These are phyloP conservation scores for Petrocephalus zakoni DNA, from an alignment of 2,113 vertebrate species.

Conservation along the genomic window DNA sequence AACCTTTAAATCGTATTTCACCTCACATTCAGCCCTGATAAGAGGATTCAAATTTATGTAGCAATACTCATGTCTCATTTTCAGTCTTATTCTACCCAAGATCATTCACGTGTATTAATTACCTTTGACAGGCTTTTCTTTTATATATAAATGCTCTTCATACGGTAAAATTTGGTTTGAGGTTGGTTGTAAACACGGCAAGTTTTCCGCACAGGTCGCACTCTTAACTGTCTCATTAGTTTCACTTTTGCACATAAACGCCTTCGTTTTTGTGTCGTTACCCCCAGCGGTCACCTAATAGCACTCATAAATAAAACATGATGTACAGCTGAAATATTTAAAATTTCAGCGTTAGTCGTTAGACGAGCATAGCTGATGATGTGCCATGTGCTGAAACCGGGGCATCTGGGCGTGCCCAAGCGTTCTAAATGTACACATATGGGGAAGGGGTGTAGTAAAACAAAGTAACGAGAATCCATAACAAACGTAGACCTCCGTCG, in stretches of 20 bases:
- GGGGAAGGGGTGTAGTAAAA: neutral
- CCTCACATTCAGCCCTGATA: neutral
- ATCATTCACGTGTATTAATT: neutral
- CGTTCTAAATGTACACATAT: neutral
- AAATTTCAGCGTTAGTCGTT: neutral
- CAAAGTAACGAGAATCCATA: neutral
- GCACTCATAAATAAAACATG: constrained; percentile 1
- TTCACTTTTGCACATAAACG: neutral
- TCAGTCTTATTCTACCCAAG: neutral
- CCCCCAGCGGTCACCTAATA: constrained; percentile 18
- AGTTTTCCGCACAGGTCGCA: neutral
- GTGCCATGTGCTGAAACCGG: neutral
- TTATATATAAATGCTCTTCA: neutral
- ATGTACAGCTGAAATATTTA: neutral
- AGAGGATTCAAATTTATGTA: neutral
- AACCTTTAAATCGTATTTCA: neutral
- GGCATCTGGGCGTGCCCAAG: neutral
- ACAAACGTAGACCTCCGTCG: neutral
- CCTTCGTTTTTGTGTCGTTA: neutral
- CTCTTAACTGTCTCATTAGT: neutral
- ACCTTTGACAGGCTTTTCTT: too few relatives aligned
- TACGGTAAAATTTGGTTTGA: neutral
- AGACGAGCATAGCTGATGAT: neutral
- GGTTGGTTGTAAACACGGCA: neutral
- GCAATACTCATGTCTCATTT: neutral